Evolutionary conservation across 2,888 invertebrate genomes (phyloP).

Genomic region (Bruchidius siliquastri): DNA sequence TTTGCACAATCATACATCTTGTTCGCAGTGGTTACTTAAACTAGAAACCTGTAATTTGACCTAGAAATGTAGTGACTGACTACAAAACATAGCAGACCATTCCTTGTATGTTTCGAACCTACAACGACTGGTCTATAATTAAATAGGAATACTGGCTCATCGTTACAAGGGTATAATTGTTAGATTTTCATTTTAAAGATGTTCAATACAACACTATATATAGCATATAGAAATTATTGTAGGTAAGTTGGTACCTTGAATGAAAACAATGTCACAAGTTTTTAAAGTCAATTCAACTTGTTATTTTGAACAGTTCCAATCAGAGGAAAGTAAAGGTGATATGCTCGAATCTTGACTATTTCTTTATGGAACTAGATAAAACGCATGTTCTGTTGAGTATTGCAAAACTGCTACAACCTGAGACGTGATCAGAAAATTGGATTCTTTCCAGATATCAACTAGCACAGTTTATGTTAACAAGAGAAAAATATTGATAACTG

Average conservation of each 20-base stretch:
- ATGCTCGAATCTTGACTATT: too few species aligned
- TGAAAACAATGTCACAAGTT: too few species aligned
- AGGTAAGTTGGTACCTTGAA: neutral
- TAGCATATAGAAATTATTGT: neutral
- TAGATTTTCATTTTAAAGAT: slow-evolving; percentile 7
- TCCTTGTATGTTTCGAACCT: neutral
- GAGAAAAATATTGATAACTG: neutral
- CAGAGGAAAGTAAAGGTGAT: too few species aligned
- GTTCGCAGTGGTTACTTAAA: slow-evolving; percentile 31
- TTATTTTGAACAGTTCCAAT: too few species aligned
- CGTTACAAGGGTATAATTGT: slow-evolving; percentile 34
- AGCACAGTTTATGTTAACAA: neutral
- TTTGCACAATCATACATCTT: slow-evolving; percentile 3
- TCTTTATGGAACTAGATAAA: too few species aligned
- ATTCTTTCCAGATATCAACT: neutral
- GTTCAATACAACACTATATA: slow-evolving; percentile 4
- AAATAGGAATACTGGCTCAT: slow-evolving; percentile 46
- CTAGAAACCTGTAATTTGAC: slow-evolving; percentile 42
- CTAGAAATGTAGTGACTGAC: slow-evolving; percentile 45
- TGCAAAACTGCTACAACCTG: too few species aligned
- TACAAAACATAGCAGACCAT: slow-evolving; percentile 22
- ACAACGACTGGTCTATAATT: slow-evolving; percentile 7
- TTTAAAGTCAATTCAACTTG: neutral
- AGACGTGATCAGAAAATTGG: too few species aligned
- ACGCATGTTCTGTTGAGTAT: too few species aligned